Conservation (phyloP, 1,140 invertebrate genomes). For the Ericerus pela region DNA sequence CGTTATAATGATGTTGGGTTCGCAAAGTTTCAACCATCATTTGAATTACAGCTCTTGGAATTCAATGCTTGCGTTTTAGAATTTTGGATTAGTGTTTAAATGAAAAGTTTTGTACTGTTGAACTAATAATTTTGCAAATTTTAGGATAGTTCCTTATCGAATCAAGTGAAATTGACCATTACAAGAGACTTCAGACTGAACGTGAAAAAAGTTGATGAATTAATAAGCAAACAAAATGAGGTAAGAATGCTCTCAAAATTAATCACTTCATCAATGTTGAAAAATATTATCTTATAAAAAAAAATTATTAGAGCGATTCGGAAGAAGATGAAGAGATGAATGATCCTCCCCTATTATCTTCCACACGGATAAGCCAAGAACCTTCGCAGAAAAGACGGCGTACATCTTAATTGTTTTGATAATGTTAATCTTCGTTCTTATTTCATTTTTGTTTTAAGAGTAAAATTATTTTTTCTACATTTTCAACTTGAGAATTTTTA, state of each 20-base stretch:
- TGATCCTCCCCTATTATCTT: background rate
- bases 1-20: no score
- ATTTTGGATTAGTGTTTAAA: no score
- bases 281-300: background rate
- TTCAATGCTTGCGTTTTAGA: no score
- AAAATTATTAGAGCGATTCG: background rate
- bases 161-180: constrained; percentile 22
- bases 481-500: no score
- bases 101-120: no score
- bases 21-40: no score
- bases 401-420: background rate
- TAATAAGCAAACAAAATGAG: constrained; percentile 21
- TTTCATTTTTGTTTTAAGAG: no score
- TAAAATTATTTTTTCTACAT: no score
- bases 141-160: constrained; percentile 20
- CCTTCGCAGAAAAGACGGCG: background rate
- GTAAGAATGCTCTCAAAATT: constrained; percentile 11
- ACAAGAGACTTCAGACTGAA: constrained; percentile 24
- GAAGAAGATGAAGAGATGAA: background rate
- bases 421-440: no score
- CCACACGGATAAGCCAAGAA: background rate
- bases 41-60: no score
- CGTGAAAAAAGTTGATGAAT: constrained; percentile 22
- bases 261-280: background rate
- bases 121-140: background rate